Evolutionary conservation across 2,797 vertebrate species (phyloP).

Genomic region (Lepus oiostolus): DNA sequence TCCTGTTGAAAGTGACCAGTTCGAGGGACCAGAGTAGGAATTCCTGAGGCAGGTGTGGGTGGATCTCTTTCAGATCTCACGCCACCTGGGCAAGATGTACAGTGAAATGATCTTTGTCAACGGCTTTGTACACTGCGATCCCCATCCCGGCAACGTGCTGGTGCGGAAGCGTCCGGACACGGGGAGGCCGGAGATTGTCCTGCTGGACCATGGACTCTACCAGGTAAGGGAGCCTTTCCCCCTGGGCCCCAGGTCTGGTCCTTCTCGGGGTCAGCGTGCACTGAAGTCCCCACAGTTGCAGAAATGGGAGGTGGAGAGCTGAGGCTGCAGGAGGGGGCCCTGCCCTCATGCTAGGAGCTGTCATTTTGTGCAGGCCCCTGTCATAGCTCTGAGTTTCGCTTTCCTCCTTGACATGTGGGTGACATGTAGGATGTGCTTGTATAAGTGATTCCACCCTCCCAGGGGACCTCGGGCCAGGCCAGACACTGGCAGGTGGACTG

Average conservation of each 20-base stretch:
- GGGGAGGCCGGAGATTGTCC: conserved; percentile 92
- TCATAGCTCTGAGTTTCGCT: background rate
- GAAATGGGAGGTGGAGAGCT: background rate
- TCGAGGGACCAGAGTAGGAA: background rate
- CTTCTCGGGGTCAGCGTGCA: background rate
- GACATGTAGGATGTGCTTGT: background rate
- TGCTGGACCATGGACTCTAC: conserved; percentile 98
- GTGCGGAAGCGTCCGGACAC: conserved; percentile 92
- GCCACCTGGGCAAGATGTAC: conserved; percentile 95
- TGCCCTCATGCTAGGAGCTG: background rate
- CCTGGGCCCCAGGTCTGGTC: background rate
- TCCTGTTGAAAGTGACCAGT: background rate
- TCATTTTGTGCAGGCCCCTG: background rate
- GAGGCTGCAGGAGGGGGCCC: background rate
- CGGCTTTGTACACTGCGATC: conserved; percentile 98
- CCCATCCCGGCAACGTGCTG: conserved; percentile 97
- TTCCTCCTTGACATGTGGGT: background rate
- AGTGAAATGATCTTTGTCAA: conserved; percentile 99
- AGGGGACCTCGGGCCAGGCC: background rate
- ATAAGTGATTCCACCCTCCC: background rate
- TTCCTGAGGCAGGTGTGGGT: background rate
- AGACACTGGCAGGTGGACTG: background rate
- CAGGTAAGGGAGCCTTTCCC: conserved; percentile 90
- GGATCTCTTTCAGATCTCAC: conserved; percentile 91
- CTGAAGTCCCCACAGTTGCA: background rate